These are phyloP conservation scores for Porites lobata DNA, from an alignment of 92 coral and sea anemone species.

Conservation along the genomic window DNA sequence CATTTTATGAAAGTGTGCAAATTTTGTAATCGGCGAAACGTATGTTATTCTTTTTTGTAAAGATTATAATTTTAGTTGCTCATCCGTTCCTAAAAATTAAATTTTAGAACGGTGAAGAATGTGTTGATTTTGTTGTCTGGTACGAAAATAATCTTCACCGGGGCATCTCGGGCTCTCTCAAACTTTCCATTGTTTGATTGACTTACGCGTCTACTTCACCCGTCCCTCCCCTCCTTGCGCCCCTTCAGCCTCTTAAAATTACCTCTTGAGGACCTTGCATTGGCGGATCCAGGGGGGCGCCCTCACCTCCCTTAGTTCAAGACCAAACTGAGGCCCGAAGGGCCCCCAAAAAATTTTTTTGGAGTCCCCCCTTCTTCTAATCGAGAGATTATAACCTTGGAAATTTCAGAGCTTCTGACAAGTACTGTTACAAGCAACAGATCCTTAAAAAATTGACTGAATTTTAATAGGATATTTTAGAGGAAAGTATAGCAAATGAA, in stretches of 20 bases:
- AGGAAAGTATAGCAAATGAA: not conserved
- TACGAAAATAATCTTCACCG: not conserved
- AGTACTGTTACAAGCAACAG: too few relatives aligned
- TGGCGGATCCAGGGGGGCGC: not conserved
- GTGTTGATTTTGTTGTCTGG: not conserved
- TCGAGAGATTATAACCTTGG: too few relatives aligned
- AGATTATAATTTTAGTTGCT: constrained; percentile 40
- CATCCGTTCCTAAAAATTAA: constrained; percentile 32
- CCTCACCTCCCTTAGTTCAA: too few relatives aligned
- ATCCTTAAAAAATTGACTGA: not conserved
- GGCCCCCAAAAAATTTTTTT: too few relatives aligned
- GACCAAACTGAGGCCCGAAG: too few relatives aligned
- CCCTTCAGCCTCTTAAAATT: not conserved
- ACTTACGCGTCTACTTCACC: too few relatives aligned
- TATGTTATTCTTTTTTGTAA: constrained; percentile 9
- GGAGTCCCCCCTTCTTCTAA: too few relatives aligned
- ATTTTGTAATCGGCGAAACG: constrained; percentile 15
- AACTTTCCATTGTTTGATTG: too few relatives aligned
- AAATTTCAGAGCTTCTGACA: too few relatives aligned
- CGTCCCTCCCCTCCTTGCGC: not conserved
- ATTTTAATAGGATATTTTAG: not conserved
- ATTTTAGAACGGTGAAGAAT: not conserved
- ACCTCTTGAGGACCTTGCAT: not conserved
- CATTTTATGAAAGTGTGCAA: constrained; percentile 4
- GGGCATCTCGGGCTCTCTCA: not conserved